Conservation (phyloP, 2,113 vertebrate species). For the Numenius arquata region DNA sequence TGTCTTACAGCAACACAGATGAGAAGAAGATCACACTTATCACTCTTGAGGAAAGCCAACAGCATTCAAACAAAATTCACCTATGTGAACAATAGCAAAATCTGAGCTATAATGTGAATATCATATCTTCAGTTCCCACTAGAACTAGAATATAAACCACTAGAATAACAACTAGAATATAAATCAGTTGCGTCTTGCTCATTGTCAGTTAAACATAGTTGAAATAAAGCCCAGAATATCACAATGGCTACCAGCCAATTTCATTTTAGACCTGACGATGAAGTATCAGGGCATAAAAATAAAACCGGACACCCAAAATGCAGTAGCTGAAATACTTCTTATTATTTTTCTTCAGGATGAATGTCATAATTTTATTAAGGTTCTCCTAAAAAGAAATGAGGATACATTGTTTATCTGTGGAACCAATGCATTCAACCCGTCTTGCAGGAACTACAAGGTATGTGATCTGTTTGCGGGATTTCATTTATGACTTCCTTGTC, state of each 20-base stretch:
- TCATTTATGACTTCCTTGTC: not conserved
- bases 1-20: not conserved
- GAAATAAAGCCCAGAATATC: not conserved
- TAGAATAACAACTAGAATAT: too few species aligned
- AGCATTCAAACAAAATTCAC: slow-evolving; percentile 22
- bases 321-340: slow-evolving; percentile 5
- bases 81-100: not conserved
- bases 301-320: not conserved
- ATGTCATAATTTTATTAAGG: slow-evolving; percentile 99
- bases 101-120: not conserved
- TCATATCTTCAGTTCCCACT: not conserved
- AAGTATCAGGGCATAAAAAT: not conserved
- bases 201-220: not conserved
- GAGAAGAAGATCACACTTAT: not conserved
- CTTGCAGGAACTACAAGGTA: slow-evolving; percentile 96
- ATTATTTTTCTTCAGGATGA: slow-evolving; percentile 85
- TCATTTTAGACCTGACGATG: not conserved
- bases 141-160: not conserved
- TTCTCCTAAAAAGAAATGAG: slow-evolving; percentile 93
- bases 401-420: slow-evolving; percentile 96
- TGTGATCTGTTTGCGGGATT: not conserved
- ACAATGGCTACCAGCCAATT: not conserved
- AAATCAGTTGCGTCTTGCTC: not conserved
- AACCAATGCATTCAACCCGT: slow-evolving; percentile 97
- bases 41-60: not conserved